Conservation (phyloP, 2,888 invertebrate species). For the Ptychoptera albimana region DNA sequence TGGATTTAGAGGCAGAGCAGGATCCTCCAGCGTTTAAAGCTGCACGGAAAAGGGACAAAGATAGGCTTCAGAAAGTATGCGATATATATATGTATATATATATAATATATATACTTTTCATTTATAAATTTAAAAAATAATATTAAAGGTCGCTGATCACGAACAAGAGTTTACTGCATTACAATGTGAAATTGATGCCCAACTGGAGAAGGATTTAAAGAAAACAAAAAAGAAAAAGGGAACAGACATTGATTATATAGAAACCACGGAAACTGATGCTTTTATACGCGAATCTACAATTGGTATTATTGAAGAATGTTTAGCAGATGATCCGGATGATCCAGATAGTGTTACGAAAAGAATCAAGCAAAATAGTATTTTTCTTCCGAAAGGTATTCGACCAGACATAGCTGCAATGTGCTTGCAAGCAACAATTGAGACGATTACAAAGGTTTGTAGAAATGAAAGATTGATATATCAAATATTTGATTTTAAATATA, state of each 20-base stretch:
- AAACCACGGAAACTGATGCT: constrained; percentile 28
- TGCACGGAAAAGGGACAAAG: constrained; percentile 76
- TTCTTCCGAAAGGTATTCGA: constrained; percentile 28
- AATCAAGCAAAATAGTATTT: constrained; percentile 12
- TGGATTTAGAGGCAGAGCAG: constrained; percentile 90
- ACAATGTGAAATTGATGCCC: constrained; percentile 74
- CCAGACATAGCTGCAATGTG: constrained; percentile 69
- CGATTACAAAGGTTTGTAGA: not conserved
- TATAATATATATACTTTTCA: not conserved
- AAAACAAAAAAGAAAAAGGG: constrained; percentile 25
- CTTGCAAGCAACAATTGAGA: constrained; percentile 33
- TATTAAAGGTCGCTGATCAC: constrained; percentile 33
- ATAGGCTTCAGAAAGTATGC: constrained; percentile 59
- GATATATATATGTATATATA: not conserved
- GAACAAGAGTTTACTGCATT: constrained; percentile 54
- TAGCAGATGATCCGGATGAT: constrained; percentile 16
- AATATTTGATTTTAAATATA: not conserved
- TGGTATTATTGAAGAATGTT: constrained; percentile 29
- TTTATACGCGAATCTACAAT: constrained; percentile 34
- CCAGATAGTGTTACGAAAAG: constrained; percentile 7
- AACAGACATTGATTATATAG: constrained; percentile 17
- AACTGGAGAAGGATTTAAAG: constrained; percentile 50
- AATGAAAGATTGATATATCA: not conserved
- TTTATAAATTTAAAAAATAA: not conserved
- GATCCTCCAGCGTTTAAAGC: constrained; percentile 89